These are phyloP conservation scores for Atta colombica DNA, from an alignment of 1,140 invertebrate species.

Conservation along the genomic window DNA sequence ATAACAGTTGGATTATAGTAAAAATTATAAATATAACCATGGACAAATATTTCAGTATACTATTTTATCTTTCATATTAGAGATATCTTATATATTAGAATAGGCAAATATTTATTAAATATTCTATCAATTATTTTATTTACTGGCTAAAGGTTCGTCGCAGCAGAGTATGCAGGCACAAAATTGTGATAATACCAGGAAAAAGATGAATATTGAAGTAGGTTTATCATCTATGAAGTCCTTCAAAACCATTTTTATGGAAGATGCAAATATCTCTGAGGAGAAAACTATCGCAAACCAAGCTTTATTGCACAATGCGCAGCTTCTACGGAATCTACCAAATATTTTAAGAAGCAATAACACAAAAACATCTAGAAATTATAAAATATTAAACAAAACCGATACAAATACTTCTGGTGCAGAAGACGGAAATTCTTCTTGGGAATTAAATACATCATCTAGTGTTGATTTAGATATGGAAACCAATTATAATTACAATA, in stretches of 20 bases:
- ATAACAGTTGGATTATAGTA: neutral
- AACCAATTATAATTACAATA: constrained; percentile 16
- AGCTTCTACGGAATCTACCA: constrained; percentile 57
- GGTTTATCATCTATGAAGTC: neutral
- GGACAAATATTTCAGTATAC: neutral
- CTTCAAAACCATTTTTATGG: neutral
- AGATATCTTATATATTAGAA: neutral
- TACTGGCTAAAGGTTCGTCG: constrained; percentile 3
- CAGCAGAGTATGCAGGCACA: neutral
- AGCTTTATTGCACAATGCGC: neutral
- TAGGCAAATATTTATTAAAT: neutral
- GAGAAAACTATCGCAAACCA: neutral
- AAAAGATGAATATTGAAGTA: neutral
- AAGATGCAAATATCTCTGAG: neutral
- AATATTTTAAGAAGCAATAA: constrained; percentile 68
- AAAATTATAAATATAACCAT: neutral
- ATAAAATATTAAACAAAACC: neutral
- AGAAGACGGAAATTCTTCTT: neutral
- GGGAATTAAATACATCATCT: neutral
- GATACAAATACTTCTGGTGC: neutral
- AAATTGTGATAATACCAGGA: neutral
- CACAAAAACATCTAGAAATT: neutral
- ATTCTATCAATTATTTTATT: constrained; percentile 25
- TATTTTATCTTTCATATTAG: neutral
- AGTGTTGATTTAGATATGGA: constrained; percentile 6